phyloP scores from a whole-genome alignment of 2,888 invertebrate genomes.

The Cantharis rufa region DNA sequence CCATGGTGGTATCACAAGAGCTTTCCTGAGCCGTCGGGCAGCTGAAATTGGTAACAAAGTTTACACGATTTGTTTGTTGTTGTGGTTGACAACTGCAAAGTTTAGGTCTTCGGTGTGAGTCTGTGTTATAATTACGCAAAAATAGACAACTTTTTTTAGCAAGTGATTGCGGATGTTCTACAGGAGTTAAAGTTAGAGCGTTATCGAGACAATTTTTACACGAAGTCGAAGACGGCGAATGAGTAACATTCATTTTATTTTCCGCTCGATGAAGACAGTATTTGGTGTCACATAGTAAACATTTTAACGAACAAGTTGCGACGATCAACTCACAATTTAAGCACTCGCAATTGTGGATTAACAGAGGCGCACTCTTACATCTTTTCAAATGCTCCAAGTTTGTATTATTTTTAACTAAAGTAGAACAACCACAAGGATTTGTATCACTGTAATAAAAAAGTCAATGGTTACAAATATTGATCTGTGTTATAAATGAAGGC shows the following conservation, averaged over 20 bases:
- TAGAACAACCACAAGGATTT: slow-evolving; percentile 39
- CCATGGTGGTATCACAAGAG: slow-evolving; percentile 45
- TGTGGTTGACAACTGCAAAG: slow-evolving; percentile 48
- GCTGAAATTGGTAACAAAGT: slow-evolving; percentile 50
- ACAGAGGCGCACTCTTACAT: slow-evolving; percentile 35
- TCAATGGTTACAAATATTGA: slow-evolving; percentile 41
- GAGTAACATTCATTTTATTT: slow-evolving; percentile 51
- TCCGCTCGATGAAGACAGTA: slow-evolving; percentile 17
- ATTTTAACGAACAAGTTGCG: slow-evolving; percentile 37
- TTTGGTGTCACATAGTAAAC: slow-evolving; percentile 47
- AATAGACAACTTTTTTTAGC: slow-evolving; percentile 33
- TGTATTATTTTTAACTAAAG: slow-evolving; percentile 45
- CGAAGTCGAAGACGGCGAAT: slow-evolving; percentile 41
- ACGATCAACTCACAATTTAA: slow-evolving; percentile 34
- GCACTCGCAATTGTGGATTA: slow-evolving; percentile 34
- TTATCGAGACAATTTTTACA: slow-evolving; percentile 50
- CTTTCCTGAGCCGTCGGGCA: slow-evolving; percentile 50
- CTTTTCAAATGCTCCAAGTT: slow-evolving; percentile 30
- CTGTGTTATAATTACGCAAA: slow-evolving; percentile 46
- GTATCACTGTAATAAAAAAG: slow-evolving; percentile 35
- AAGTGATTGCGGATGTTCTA: slow-evolving; percentile 46
- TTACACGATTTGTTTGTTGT: slow-evolving; percentile 37
- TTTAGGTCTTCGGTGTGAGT: slow-evolving; percentile 45
- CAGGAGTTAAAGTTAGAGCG: slow-evolving; percentile 44
- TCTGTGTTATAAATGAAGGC: slow-evolving; percentile 34